A percentile compares a stretch with the other conserved stretches of the same genome.
These are phyloP conservation scores for Linepithema humile DNA, from an alignment of 1,140 invertebrate species.

Conservation along the genomic window DNA sequence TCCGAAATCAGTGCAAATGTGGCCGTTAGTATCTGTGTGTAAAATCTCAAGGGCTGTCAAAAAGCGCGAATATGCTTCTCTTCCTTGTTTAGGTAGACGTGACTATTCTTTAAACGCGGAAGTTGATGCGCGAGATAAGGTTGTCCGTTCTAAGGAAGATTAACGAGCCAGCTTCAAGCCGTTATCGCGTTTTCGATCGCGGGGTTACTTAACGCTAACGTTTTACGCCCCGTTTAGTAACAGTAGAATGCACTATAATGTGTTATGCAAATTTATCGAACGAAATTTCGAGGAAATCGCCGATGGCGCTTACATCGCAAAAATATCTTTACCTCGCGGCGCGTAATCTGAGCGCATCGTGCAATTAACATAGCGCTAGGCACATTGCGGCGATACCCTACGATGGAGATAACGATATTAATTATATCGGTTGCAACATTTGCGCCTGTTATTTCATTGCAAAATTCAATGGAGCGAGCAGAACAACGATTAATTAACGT, in stretches of 20 bases:
- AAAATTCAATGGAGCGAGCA: constrained; percentile 7
- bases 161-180: constrained; percentile 42
- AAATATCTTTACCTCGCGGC: not conserved
- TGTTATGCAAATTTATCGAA: constrained; percentile 2
- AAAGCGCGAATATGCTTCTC: constrained; percentile 6
- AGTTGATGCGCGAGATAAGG: constrained; percentile 43
- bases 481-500: constrained; percentile 21
- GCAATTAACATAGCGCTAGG: not conserved
- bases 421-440: not conserved
- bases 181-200: constrained; percentile 33
- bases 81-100: constrained; percentile 27
- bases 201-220: constrained; percentile 24
- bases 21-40: constrained; percentile 4
- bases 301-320: not conserved
- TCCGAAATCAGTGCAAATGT: not conserved
- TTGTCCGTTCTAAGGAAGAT: constrained; percentile 48
- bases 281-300: not conserved
- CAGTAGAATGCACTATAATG: not conserved
- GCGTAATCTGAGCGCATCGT: not conserved
- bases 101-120: constrained; percentile 49
- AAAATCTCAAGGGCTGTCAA: constrained; percentile 29
- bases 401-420: not conserved
- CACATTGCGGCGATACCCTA: too few species aligned
- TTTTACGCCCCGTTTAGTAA: constrained; percentile 38
- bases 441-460: not conserved